A percentile compares a stretch with the other conserved stretches of the same genome.
These are phyloP conservation scores for Colistium nudipinnis DNA, from an alignment of 2,113 vertebrate genomes.

Conservation along the genomic window DNA sequence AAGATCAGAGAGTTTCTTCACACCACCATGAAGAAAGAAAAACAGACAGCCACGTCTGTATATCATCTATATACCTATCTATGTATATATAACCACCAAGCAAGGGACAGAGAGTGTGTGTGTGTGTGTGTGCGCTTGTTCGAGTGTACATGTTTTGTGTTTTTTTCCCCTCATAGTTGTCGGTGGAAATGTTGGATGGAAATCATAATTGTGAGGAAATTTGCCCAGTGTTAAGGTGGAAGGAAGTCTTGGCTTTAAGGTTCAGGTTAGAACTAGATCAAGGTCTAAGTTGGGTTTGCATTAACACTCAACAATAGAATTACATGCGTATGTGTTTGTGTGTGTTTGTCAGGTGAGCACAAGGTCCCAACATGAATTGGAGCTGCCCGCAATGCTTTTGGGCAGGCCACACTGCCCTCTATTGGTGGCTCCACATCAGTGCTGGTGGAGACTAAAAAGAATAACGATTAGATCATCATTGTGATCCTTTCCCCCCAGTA, in stretches of 20 bases:
- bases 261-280: not conserved
- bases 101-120: constrained; percentile 25
- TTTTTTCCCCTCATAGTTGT: not conserved
- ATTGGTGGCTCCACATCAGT: constrained; percentile 65
- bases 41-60: constrained; percentile 56
- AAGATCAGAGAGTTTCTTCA: constrained; percentile 67
- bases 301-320: not conserved
- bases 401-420: constrained; percentile 84
- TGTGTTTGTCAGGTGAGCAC: constrained; percentile 66
- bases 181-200: not conserved
- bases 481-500: constrained; percentile 11
- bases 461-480: constrained; percentile 50
- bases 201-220: not conserved
- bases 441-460: constrained; percentile 35
- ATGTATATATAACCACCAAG: constrained; percentile 69
- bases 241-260: not conserved
- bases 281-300: not conserved
- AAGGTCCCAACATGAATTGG: constrained; percentile 58
- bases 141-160: constrained; percentile 29
- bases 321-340: constrained; percentile 21
- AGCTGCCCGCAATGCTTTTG: constrained; percentile 58
- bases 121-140: constrained; percentile 25
- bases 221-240: not conserved
- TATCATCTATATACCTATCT: constrained; percentile 65
- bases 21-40: constrained; percentile 58